Conservation (phyloP, 1,140 invertebrate species). For the Brachionus paranguensis region DNA sequence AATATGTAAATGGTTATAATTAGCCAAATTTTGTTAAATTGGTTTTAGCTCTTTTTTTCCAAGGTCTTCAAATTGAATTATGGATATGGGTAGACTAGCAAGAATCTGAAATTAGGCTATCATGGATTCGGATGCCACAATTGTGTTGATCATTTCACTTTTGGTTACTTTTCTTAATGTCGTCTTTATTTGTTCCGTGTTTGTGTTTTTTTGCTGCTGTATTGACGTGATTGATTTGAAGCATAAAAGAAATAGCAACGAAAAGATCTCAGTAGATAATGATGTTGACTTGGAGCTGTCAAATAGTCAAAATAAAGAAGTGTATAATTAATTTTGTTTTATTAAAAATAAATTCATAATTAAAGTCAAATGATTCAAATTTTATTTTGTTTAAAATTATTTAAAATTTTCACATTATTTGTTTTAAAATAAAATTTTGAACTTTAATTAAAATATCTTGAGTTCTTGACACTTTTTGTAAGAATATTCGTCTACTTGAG, state of each 20-base stretch:
- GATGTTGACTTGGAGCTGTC: not conserved
- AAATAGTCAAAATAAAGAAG: not conserved
- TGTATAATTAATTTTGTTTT: too few relatives aligned
- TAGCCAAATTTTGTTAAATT: not conserved
- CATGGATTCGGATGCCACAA: conserved; percentile 18
- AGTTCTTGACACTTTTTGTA: not conserved
- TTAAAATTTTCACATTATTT: not conserved
- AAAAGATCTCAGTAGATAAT: not conserved
- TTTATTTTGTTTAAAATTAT: not conserved
- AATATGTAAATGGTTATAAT: not conserved
- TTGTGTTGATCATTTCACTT: not conserved
- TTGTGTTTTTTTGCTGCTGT: conserved; percentile 20
- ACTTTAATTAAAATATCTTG: not conserved
- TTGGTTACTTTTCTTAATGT: conserved; percentile 24
- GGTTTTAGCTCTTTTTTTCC: conserved; percentile 6
- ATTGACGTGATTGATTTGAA: conserved; percentile 2
- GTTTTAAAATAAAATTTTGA: not conserved
- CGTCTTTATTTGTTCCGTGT: not conserved
- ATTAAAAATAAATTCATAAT: too few relatives aligned
- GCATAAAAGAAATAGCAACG: not conserved
- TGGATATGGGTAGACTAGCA: not conserved
- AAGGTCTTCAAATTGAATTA: conserved; percentile 15
- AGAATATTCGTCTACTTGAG: not conserved
- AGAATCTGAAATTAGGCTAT: not conserved
- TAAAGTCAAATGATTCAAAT: not conserved